Evolutionary conservation across 2,113 vertebrate genomes (phyloP).

Genomic region (Cavia porcellus): DNA sequence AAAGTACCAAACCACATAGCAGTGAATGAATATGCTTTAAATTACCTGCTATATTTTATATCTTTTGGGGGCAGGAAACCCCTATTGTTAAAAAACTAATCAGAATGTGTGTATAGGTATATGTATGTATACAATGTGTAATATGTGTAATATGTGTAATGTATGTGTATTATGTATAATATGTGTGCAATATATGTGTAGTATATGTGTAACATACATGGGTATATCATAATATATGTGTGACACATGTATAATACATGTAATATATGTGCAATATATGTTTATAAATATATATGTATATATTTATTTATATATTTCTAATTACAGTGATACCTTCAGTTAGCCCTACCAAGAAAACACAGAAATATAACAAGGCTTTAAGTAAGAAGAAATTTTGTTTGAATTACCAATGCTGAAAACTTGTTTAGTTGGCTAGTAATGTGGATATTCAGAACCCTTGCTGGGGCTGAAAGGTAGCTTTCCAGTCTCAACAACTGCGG

Average conservation of each 20-base stretch:
- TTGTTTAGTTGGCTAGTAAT: neutral
- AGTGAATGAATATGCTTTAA: neutral
- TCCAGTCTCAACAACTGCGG: neutral
- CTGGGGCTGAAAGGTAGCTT: neutral
- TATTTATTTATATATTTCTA: neutral
- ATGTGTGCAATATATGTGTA: too few species aligned
- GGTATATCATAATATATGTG: too few species aligned
- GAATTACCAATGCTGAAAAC: neutral
- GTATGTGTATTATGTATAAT: too few species aligned
- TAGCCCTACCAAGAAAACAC: neutral
- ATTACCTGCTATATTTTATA: neutral
- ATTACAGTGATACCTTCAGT: neutral
- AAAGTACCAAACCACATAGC: neutral
- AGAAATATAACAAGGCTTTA: neutral
- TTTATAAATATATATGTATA: too few species aligned
- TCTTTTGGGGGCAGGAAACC: neutral
- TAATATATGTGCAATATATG: too few species aligned
- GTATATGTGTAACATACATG: too few species aligned
- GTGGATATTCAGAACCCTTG: neutral
- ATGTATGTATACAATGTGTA: too few species aligned
- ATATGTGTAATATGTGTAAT: too few species aligned
- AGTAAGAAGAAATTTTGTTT: neutral
- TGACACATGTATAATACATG: too few species aligned
- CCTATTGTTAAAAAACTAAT: slow-evolving; percentile 2
- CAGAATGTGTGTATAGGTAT: neutral